A percentile compares a stretch with the other conserved stretches of the same genome.
These are phyloP conservation scores for Oreotragus oreotragus DNA, from an alignment of 2,113 vertebrate genomes.

Conservation along the genomic window DNA sequence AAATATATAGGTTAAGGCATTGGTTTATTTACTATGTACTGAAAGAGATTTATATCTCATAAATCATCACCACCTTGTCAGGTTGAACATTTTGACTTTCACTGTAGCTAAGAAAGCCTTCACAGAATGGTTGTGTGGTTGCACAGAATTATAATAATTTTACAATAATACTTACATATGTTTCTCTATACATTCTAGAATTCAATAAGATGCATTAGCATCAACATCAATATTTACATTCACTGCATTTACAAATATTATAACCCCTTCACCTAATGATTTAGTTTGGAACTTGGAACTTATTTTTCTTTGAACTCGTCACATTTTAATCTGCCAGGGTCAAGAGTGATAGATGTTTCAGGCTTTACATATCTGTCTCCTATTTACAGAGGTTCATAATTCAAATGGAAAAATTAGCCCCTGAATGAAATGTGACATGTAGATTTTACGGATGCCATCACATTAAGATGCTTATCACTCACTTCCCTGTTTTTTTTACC, in stretches of 20 bases:
- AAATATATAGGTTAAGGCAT: constrained; percentile 5
- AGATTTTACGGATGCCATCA: neutral
- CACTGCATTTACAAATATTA: neutral
- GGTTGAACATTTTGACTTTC: neutral
- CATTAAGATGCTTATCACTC: neutral
- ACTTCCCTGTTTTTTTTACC: neutral
- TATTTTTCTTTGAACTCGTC: neutral
- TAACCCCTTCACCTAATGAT: neutral
- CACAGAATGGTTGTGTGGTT: neutral
- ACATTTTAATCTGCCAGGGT: neutral
- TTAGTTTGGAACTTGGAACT: neutral
- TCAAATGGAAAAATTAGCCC: neutral
- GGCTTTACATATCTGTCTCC: neutral
- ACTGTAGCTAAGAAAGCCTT: neutral
- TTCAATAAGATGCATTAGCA: neutral
- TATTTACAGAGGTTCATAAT: constrained; percentile 10
- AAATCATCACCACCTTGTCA: constrained; percentile 25
- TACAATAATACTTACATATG: neutral
- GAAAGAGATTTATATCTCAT: neutral
- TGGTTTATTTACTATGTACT: constrained; percentile 5
- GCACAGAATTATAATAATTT: neutral
- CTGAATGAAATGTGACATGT: neutral
- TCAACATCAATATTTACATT: neutral
- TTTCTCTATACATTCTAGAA: neutral
- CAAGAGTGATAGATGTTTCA: neutral